phyloP scores from a whole-genome alignment of 2,797 vertebrate species.

The Lithobates pipiens region DNA sequence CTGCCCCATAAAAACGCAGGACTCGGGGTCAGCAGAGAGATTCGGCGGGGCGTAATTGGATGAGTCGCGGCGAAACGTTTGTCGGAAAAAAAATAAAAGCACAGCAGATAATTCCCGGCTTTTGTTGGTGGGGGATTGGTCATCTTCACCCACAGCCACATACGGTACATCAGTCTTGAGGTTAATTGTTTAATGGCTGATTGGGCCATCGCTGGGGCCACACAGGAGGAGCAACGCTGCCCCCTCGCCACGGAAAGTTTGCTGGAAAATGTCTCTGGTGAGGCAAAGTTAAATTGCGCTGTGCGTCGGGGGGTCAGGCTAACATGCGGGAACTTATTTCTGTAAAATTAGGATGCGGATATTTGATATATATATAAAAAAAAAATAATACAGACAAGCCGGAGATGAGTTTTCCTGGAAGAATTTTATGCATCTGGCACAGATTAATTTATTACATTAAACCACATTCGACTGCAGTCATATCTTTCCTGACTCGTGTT shows the following conservation, averaged over 20 bases:
- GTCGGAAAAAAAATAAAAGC: background rate
- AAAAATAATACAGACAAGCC: background rate
- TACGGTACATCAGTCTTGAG: background rate
- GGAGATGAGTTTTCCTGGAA: background rate
- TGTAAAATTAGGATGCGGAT: background rate
- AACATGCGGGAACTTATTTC: too few species aligned
- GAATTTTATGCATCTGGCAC: background rate
- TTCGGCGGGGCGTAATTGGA: background rate
- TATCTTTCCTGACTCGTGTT: too few species aligned
- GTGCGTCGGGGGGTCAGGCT: background rate
- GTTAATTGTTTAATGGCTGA: background rate
- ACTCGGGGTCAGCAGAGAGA: background rate
- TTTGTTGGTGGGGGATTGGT: background rate
- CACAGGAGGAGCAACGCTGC: background rate
- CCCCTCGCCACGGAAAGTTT: background rate
- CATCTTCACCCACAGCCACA: background rate
- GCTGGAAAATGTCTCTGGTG: background rate
- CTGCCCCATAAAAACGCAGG: background rate
- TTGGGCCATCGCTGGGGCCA: background rate
- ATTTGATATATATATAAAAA: background rate
- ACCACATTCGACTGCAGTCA: too few species aligned
- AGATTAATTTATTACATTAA: too few species aligned
- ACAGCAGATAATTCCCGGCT: background rate
- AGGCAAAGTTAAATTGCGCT: background rate
- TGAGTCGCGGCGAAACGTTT: background rate